These are phyloP conservation scores for Battus philenor DNA, from an alignment of 1,140 invertebrate genomes.

Conservation along the genomic window DNA sequence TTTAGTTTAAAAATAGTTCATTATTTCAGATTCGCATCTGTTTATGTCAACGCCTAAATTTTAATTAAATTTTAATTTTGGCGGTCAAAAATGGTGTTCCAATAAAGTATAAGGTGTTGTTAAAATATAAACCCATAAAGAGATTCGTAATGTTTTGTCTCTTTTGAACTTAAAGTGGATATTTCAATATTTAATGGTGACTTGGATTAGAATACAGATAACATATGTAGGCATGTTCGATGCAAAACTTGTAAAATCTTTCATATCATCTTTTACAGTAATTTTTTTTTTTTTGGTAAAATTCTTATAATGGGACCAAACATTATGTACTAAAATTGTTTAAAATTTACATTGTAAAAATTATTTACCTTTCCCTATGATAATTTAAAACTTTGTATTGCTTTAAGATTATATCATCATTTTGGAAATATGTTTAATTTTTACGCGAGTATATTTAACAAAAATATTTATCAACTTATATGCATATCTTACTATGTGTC, in stretches of 20 bases:
- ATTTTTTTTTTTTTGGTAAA: background rate
- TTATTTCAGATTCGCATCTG: no score
- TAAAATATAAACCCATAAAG: no score
- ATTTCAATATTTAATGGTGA: slow-evolving; percentile 1
- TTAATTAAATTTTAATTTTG: no score
- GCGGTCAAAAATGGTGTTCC: no score
- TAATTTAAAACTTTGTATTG: background rate
- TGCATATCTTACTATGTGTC: slow-evolving; percentile 6
- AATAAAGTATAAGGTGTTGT: slow-evolving; percentile 2
- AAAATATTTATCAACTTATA: background rate
- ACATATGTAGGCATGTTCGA: no score
- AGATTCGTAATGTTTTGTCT: no score
- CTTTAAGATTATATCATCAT: background rate
- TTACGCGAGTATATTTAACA: background rate
- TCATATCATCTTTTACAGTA: background rate
- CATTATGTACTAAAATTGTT: background rate
- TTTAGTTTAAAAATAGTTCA: no score
- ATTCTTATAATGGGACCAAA: background rate
- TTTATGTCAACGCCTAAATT: no score
- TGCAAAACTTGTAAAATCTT: background rate
- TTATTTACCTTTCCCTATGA: background rate
- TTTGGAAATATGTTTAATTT: background rate
- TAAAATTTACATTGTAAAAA: background rate
- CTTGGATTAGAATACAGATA: no score
- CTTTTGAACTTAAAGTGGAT: no score